Base-by-base conservation (phyloP, 2,888 invertebrate species). In the Phasia obesa region DNA sequence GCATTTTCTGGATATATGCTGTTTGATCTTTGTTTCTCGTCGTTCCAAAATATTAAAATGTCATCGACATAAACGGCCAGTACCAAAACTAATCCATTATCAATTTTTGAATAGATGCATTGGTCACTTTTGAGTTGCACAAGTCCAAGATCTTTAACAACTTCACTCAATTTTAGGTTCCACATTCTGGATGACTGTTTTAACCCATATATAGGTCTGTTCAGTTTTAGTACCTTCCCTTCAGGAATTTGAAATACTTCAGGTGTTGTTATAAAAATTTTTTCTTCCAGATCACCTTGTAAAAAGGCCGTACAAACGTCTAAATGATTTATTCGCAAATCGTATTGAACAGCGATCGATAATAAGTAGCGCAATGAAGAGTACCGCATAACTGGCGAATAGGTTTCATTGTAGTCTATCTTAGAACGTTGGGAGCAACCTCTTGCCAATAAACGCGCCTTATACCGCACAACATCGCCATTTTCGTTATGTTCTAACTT, bases 21-120 rank as follows among this genome's bases (percentile, higher is more conserved):
- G 31, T 9, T 31, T 31, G 31, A 31, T 31, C 31, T 5, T 35
- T 35, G 35, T 9, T 53, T 25, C 1, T 25, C 4, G 13, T 53
- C n/a, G 25, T 25, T 53, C 25, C 53, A 53, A 27, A 53, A 25
- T 19, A 53, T 25, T 23, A 51, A 13, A 23, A 51, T 51, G 5
- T 27, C 51, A 23, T 51, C 51, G 6, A 53, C 53, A 31, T 55
- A 27, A 55, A 55, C 55, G 6, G 27, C 55, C 9, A 55, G 7
- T 35, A 35, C 11, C 11, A 35, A 35, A 4, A 35, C 11, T 6
- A 6, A 6, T 35, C 11, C 35, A 9, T 4, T 11, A 35, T 35
- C 35, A 35, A 35, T 9, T 11, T 35, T 35, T 35, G 35, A 35
- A 11, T 35, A 35, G 6, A 35, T 11, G 42, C 42, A n/a, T n/a